Evolutionary conservation across 2,113 vertebrate genomes (phyloP).

Genomic region (Hydrochoerus hydrochaeris): DNA sequence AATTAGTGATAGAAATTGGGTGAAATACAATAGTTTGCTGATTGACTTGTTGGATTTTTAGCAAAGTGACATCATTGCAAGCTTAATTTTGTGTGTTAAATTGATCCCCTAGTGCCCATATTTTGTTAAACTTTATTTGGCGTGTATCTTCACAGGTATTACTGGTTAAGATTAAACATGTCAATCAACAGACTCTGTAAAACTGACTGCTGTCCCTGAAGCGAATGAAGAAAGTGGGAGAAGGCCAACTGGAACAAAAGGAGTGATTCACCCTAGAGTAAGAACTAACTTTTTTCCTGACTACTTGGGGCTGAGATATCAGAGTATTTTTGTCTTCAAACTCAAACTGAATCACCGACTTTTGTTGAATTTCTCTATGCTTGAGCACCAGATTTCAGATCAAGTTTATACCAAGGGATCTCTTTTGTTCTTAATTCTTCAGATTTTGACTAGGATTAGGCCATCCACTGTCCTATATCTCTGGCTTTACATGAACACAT

Average conservation of each 20-base stretch:
- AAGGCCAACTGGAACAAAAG: neutral
- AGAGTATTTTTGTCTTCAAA: neutral
- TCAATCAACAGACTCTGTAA: neutral
- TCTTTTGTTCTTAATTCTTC: neutral
- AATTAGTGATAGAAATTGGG: neutral
- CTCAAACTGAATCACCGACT: neutral
- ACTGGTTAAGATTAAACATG: neutral
- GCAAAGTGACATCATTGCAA: neutral
- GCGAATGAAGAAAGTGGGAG: neutral
- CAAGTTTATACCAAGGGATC: neutral
- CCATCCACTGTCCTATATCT: neutral
- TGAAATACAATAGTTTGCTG: neutral
- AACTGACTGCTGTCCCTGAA: neutral
- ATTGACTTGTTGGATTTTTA: neutral
- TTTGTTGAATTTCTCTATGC: neutral
- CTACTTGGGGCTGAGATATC: neutral
- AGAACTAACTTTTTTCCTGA: neutral
- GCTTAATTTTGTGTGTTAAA: neutral
- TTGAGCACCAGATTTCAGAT: neutral
- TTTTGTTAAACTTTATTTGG: neutral
- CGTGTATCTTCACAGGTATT: too few relatives aligned
- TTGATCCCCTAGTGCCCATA: neutral
- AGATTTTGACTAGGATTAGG: neutral
- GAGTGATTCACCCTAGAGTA: neutral
- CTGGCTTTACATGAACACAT: neutral